Conservation (phyloP, 2,797 vertebrate species). For the Gambusia yucatana region DNA sequence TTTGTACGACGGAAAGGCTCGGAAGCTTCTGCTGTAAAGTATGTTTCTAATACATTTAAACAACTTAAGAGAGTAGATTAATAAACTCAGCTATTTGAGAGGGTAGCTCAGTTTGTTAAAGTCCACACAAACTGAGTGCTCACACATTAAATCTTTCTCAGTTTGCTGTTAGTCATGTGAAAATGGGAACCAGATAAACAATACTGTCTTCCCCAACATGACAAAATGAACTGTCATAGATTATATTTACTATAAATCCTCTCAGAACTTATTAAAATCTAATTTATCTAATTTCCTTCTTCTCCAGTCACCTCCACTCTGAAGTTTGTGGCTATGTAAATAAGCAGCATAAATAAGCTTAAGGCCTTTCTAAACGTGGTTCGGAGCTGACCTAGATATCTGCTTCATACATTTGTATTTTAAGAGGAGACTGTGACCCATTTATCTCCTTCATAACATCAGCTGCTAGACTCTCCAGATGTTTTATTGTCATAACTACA, state of each 20-base stretch:
- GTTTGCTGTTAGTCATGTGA: conserved; percentile 43
- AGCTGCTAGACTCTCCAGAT: conserved; percentile 66
- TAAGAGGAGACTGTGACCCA: conserved; percentile 40
- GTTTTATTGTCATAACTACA: conserved; percentile 62
- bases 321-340: conserved; percentile 34
- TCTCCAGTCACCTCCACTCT: conserved; percentile 18
- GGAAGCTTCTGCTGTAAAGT: not conserved
- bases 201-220: conserved; percentile 36
- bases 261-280: conserved; percentile 5
- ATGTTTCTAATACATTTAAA: not conserved
- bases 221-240: conserved; percentile 21
- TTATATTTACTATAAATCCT: conserved; percentile 9
- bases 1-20: not conserved
- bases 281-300: conserved; percentile 19
- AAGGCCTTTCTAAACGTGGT: conserved; percentile 10
- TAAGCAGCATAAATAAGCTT: conserved; percentile 26
- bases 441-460: conserved; percentile 60
- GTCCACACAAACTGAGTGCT: conserved; percentile 5
- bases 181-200: conserved; percentile 39
- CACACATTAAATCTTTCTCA: conserved; percentile 52
- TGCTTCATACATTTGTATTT: conserved; percentile 41
- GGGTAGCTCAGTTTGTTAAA: not conserved
- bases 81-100: not conserved
- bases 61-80: not conserved
- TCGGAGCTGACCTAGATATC: conserved; percentile 59